A percentile compares a stretch with the other conserved stretches of the same genome.
These are phyloP conservation scores for Philereme vetulata DNA, from an alignment of 2,888 invertebrate genomes.

Conservation along the genomic window DNA sequence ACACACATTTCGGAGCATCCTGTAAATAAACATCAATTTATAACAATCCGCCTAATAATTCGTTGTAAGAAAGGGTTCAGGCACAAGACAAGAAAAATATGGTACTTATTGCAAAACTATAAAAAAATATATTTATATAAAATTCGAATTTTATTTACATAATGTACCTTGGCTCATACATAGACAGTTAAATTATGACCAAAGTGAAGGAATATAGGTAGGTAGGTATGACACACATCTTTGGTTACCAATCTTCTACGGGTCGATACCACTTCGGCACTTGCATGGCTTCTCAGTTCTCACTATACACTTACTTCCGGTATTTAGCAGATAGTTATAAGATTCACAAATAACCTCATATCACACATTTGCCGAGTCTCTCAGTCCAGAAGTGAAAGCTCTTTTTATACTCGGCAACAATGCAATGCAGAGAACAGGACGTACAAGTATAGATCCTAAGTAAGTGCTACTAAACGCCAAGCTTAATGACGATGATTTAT, in stretches of 20 bases:
- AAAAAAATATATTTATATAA: background rate
- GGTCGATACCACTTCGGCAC: background rate
- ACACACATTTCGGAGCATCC: too few relatives aligned
- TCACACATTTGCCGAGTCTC: constrained; percentile 48
- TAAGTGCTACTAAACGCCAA: constrained; percentile 59
- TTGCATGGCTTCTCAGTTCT: background rate
- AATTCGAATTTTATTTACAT: background rate
- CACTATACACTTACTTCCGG: background rate
- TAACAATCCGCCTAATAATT: too few relatives aligned
- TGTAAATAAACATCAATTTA: too few relatives aligned
- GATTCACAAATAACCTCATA: background rate
- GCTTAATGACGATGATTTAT: constrained; percentile 49
- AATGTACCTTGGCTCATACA: too few relatives aligned
- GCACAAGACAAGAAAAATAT: too few relatives aligned
- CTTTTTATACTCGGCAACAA: constrained; percentile 55
- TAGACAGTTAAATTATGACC: too few relatives aligned
- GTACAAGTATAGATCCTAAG: constrained; percentile 54
- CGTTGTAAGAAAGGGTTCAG: too few relatives aligned
- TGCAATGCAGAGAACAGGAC: constrained; percentile 50
- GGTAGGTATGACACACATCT: constrained; percentile 2
- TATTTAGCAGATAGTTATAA: background rate
- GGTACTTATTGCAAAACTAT: background rate
- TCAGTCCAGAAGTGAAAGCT: constrained; percentile 55
- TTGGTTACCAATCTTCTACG: constrained; percentile 5
- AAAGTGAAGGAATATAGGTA: background rate